Evolutionary conservation across 23 tunicate genomes (phyloP).

Genomic region (Halocynthia roretzi): DNA sequence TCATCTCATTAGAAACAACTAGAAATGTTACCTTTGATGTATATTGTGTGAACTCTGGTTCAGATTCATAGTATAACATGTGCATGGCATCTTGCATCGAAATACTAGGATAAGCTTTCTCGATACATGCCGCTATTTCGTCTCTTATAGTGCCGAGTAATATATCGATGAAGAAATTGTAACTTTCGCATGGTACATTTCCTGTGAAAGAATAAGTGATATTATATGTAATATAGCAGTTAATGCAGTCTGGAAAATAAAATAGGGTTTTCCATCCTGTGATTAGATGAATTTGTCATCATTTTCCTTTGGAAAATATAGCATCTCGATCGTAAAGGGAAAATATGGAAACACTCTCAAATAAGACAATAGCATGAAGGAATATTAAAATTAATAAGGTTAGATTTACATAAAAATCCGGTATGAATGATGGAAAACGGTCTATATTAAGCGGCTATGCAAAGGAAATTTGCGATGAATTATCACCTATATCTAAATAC

Average conservation of each 20-base stretch:
- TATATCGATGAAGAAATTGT: slow-evolving; percentile 91
- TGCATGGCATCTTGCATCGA: slow-evolving; percentile 52
- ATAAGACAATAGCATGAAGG: no score
- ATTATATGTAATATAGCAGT: not conserved
- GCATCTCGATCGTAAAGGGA: no score
- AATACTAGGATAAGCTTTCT: slow-evolving; percentile 81
- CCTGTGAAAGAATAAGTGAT: not conserved
- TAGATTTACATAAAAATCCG: no score
- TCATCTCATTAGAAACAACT: no score
- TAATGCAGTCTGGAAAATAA: not conserved
- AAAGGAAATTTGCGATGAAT: no score
- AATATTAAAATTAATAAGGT: no score
- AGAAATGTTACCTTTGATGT: slow-evolving; percentile 6
- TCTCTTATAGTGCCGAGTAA: slow-evolving; percentile 85
- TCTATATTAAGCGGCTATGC: no score
- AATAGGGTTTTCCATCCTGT: not conserved
- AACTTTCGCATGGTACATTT: slow-evolving; percentile 93
- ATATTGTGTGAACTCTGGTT: slow-evolving; percentile 39
- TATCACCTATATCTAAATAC: no score
- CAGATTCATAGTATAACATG: slow-evolving; percentile 76
- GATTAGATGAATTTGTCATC: no score
- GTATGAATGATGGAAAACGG: no score
- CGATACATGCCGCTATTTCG: slow-evolving; percentile 97
- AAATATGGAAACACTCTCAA: no score
- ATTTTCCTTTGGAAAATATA: no score